Evolutionary conservation across 2,888 invertebrate genomes (phyloP).

Genomic region (Harpalus rubripes): DNA sequence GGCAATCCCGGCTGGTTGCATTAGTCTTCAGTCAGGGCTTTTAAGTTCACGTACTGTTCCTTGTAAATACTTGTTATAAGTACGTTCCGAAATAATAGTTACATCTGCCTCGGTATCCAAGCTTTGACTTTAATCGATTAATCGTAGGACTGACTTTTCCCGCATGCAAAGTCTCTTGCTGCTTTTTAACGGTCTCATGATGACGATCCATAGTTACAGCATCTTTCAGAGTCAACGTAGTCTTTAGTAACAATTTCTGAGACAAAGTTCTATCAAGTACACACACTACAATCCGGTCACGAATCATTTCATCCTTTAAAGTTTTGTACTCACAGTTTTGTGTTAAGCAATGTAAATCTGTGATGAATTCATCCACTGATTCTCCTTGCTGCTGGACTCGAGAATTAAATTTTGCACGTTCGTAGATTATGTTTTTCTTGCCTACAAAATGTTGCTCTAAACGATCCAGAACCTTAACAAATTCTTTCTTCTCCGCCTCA

Average conservation of each 20-base stretch:
- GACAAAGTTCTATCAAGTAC: too few relatives aligned
- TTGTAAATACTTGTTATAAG: conserved; percentile 6
- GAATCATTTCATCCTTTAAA: not conserved
- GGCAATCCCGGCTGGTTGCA: not conserved
- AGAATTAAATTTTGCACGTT: not conserved
- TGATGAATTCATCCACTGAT: not conserved
- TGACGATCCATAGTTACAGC: not conserved
- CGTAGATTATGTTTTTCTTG: conserved; percentile 20
- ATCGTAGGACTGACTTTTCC: not conserved
- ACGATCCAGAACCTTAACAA: not conserved
- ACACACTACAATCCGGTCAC: too few relatives aligned
- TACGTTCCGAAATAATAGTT: not conserved
- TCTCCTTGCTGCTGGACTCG: not conserved
- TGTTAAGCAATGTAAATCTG: conserved; percentile 5
- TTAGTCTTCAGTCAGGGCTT: not conserved
- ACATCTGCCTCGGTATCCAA: not conserved
- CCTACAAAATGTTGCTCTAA: conserved; percentile 7
- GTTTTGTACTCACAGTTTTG: not conserved
- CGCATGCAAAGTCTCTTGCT: not conserved
- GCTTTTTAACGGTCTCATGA: not conserved
- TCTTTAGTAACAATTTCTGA: not conserved
- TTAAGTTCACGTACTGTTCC: not conserved
- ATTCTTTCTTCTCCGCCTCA: not conserved
- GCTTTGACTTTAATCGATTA: not conserved
- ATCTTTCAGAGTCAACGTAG: not conserved